Base-by-base conservation (phyloP, 2,113 vertebrate genomes). In the Carettochelys insculpta region DNA sequence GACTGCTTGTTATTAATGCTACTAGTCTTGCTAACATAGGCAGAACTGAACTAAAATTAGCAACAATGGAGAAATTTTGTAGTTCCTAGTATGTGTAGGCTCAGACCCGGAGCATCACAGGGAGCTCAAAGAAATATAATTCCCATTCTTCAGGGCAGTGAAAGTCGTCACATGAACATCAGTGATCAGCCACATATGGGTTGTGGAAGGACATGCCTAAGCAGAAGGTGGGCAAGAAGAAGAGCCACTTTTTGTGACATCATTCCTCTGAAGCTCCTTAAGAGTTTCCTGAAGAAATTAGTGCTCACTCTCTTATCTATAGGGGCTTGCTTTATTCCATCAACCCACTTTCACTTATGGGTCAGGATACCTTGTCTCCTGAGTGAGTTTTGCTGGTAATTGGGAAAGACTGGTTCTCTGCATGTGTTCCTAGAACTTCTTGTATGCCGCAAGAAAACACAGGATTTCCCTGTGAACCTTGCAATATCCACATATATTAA, bases 371-470 rank as follows among this genome's bases (percentile, higher is more conserved):
- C 83, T 56, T 71, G 78, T 27, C 85, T 94, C 82, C 92, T 58
- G 56, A 38, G 76, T 61, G 76, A 43, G 1, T 29, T 43, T 71
- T 80, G 83, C 50, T 79, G 86, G 38, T 31, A 81, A 94, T 88
- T 91, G 90, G 92, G 89, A 95, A 86, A 82, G 90, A 41, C 92
- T 81, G 52, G 94, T 95, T 89, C 93, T 95, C 83, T 95, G 52
- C 82, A 79, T n/a, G 31, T 48, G 50, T 87, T 94, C 93, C 92
- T 89, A 73, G 95, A 43, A 88, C 87, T 94, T 96, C 95, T 89
- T 95, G 93, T 83, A 88, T 76, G 81, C 4, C 53, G 78, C n/a
- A 47, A 89, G n/a, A 86, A 54, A 38, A 12, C 89, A 10, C 1
- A 8, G 77, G 87, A 43, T 71, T 89, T 84, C 58, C 84, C 92